Evolutionary conservation across 2,797 vertebrate genomes (phyloP).

Genomic region (Varecia variegata): DNA sequence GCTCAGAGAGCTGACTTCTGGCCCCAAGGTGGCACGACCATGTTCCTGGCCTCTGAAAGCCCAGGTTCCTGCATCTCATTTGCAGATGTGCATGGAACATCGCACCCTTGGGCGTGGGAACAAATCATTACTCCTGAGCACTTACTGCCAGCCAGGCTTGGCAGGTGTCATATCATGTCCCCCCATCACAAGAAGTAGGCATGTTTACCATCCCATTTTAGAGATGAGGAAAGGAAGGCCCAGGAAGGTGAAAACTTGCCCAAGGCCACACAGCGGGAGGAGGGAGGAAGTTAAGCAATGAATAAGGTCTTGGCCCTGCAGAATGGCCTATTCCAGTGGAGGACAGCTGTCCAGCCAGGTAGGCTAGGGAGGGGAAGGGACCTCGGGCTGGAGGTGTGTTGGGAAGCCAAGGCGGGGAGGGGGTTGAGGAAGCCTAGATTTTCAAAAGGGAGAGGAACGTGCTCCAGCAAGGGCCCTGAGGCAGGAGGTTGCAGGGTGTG

Average conservation of each 20-base stretch:
- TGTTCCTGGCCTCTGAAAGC: neutral
- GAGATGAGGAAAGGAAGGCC: neutral
- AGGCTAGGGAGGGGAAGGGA: neutral
- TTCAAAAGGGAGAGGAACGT: neutral
- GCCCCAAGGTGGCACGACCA: neutral
- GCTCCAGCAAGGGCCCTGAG: neutral
- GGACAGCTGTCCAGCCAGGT: neutral
- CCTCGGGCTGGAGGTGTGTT: neutral
- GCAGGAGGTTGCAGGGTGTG: neutral
- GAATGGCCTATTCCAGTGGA: neutral
- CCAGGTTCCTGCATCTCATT: neutral
- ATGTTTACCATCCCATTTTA: neutral
- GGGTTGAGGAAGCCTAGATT: neutral
- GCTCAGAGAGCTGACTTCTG: neutral
- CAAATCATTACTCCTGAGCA: neutral
- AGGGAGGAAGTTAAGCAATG: neutral
- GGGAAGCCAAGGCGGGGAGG: neutral
- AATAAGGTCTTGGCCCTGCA: neutral
- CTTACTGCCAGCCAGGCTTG: neutral
- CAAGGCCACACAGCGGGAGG: neutral
- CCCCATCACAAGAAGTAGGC: neutral
- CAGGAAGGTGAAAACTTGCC: neutral
- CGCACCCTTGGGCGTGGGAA: neutral
- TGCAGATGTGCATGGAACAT: neutral
- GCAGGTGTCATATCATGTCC: neutral